These are phyloP conservation scores for Hemibagrus guttatus DNA, from an alignment of 2,797 vertebrate species.

Conservation along the genomic window DNA sequence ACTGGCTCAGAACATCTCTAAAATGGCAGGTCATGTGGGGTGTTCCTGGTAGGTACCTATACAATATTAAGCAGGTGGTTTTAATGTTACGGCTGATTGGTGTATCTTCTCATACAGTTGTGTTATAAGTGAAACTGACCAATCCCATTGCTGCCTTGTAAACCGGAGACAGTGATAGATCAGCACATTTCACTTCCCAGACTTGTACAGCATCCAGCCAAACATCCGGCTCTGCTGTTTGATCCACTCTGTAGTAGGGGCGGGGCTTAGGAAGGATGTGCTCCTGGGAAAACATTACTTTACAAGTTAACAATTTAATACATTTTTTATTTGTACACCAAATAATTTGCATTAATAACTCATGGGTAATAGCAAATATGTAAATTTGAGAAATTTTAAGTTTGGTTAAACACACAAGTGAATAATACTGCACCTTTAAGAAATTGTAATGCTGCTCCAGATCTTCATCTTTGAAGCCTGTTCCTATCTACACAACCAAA, in stretches of 20 bases:
- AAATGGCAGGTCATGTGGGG: too few species aligned
- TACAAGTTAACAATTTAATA: background rate
- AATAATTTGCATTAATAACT: background rate
- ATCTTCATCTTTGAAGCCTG: constrained; percentile 90
- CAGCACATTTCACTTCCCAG: constrained; percentile 93
- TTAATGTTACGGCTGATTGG: too few species aligned
- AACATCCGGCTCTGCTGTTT: constrained; percentile 80
- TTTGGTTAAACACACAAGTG: background rate
- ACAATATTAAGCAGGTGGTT: too few species aligned
- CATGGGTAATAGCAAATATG: background rate
- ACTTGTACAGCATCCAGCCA: constrained; percentile 87
- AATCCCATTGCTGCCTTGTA: constrained; percentile 88
- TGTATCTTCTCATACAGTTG: background rate
- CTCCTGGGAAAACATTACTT: constrained; percentile 67
- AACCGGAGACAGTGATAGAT: constrained; percentile 87
- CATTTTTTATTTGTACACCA: background rate
- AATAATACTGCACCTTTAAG: constrained; percentile 78
- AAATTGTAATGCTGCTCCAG: constrained; percentile 83
- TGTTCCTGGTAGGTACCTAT: too few species aligned
- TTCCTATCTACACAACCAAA: constrained; percentile 80
- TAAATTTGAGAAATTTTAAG: background rate
- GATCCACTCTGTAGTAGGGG: constrained; percentile 83
- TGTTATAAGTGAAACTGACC: constrained; percentile 73
- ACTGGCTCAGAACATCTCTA: too few species aligned
- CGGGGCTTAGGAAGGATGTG: constrained; percentile 80